A percentile compares a stretch with the other conserved stretches of the same genome.
Conservation (phyloP, 2,888 invertebrate genomes). For the Bibio marci region DNA sequence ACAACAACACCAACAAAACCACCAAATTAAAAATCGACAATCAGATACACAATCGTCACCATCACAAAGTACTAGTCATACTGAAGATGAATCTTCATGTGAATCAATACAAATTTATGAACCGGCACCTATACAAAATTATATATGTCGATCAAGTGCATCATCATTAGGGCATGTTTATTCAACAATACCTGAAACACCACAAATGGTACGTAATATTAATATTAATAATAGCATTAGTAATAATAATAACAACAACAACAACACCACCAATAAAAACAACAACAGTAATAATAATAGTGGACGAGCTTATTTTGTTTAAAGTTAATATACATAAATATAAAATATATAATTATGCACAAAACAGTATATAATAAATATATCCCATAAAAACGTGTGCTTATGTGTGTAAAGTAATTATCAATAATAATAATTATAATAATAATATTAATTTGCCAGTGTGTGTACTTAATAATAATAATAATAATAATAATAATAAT, state of each 20-base stretch:
- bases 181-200: constrained; percentile 12
- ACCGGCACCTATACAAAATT: constrained; percentile 6
- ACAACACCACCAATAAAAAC: too few species aligned
- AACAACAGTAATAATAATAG: not conserved
- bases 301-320: constrained; percentile 9
- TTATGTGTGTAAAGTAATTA: too few species aligned
- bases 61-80: constrained; percentile 9
- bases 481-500: too few species aligned
- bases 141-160: constrained; percentile 8
- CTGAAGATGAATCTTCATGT: constrained; percentile 9
- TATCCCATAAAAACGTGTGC: too few species aligned
- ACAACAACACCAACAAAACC: constrained; percentile 1
- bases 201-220: constrained; percentile 7
- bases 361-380: too few species aligned
- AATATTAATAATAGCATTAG: too few species aligned
- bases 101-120: constrained; percentile 8
- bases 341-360: too few species aligned
- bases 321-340: too few species aligned
- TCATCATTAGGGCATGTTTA: constrained; percentile 10
- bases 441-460: too few species aligned
- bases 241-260: too few species aligned
- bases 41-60: constrained; percentile 3
- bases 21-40: not conserved
- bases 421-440: too few species aligned
- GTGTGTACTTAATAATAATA: too few species aligned